Conservation (phyloP, 2,797 vertebrate genomes). For the Crenichthys baileyi region DNA sequence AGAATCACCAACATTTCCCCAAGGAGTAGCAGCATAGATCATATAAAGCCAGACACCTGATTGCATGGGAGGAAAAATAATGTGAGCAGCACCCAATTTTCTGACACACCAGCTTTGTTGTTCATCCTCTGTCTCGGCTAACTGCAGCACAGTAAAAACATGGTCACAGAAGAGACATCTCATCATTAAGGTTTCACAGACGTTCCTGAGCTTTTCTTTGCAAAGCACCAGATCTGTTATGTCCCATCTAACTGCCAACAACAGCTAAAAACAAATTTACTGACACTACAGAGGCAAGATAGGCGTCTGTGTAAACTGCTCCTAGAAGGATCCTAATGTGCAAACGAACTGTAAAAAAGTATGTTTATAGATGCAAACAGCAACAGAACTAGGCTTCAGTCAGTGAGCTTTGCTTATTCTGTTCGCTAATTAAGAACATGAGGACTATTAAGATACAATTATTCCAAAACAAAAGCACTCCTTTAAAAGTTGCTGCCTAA, state of each 20-base stretch:
- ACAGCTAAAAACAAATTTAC: neutral
- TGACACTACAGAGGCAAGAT: neutral
- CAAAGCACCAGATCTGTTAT: neutral
- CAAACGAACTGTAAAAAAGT: neutral
- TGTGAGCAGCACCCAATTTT: constrained; percentile 9
- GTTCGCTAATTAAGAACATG: neutral
- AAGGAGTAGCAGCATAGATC: constrained; percentile 28
- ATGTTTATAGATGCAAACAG: neutral
- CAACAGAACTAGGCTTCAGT: neutral
- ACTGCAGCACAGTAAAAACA: neutral
- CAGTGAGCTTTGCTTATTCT: neutral
- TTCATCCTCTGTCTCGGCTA: constrained; percentile 2
- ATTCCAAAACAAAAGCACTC: neutral
- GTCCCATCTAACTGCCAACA: neutral
- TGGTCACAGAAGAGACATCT: neutral
- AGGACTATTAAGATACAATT: neutral
- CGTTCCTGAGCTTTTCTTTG: neutral
- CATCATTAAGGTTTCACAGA: neutral
- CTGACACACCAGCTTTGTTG: constrained; percentile 8
- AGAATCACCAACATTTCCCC: constrained; percentile 8
- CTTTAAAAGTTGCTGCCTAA: neutral
- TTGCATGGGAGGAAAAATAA: constrained; percentile 16
- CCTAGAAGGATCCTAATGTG: neutral
- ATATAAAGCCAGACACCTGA: constrained; percentile 25
- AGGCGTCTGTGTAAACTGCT: neutral